Percentiles rank a stretch among this genome's conserved stretches.
These are phyloP conservation scores for Keiferia lycopersicella DNA, from an alignment of 2,888 invertebrate species.

Conservation along the genomic window DNA sequence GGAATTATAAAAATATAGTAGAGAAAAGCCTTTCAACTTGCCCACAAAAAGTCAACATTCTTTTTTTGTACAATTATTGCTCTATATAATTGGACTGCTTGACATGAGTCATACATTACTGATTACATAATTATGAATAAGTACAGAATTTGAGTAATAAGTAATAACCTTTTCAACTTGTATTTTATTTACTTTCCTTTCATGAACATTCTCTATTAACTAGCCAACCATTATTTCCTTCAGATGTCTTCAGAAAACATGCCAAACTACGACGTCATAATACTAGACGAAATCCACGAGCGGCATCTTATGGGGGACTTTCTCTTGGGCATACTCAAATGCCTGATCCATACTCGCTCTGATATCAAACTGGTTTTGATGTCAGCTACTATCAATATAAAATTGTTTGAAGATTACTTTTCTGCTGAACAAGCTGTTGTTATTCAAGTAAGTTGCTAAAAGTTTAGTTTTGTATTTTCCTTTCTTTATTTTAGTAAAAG, in stretches of 20 bases:
- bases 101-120: too few relatives aligned
- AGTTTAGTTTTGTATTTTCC: too few relatives aligned
- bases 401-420: conserved; percentile 96
- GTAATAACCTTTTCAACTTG: too few relatives aligned
- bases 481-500: background rate
- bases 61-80: too few relatives aligned
- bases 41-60: too few relatives aligned
- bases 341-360: conserved; percentile 88
- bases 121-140: too few relatives aligned
- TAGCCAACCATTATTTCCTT: conserved; percentile 31
- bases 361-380: conserved; percentile 96
- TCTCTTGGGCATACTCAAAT: conserved; percentile 95
- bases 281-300: conserved; percentile 98
- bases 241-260: conserved; percentile 92
- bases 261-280: conserved; percentile 93
- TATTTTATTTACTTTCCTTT: too few relatives aligned
- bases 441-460: conserved; percentile 83
- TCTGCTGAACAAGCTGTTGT: conserved; percentile 88
- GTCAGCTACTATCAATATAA: conserved; percentile 99
- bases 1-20: too few relatives aligned
- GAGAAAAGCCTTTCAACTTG: too few relatives aligned
- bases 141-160: too few relatives aligned
- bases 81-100: too few relatives aligned
- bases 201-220: conserved; percentile 17
- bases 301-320: conserved; percentile 97